These are phyloP conservation scores for Lepeophtheirus salmonis DNA, from an alignment of 1,140 invertebrate genomes.

Conservation along the genomic window DNA sequence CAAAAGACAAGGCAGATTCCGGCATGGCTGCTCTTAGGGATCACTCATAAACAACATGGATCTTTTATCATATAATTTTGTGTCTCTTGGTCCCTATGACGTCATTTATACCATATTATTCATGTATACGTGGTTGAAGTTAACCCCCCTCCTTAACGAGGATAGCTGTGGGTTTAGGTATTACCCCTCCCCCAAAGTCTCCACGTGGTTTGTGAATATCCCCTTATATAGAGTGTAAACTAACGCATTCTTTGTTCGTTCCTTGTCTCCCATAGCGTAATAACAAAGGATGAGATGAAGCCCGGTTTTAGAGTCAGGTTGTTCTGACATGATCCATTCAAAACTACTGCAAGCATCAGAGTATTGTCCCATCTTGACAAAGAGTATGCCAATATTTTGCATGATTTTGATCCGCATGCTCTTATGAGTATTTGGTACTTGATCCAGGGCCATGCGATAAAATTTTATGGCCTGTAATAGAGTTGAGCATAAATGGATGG, in stretches of 20 bases:
- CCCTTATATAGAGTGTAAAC: too few relatives aligned
- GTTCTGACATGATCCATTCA: constrained; percentile 93
- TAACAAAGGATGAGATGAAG: constrained; percentile 82
- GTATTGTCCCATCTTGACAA: constrained; percentile 87
- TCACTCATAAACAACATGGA: too few relatives aligned
- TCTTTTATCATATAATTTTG: neutral
- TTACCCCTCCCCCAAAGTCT: too few relatives aligned
- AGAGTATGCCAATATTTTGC: constrained; percentile 91
- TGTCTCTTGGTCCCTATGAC: too few relatives aligned
- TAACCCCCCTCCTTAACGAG: too few relatives aligned
- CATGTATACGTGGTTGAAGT: too few relatives aligned
- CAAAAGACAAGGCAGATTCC: too few relatives aligned
- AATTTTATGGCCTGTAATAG: constrained; percentile 60
- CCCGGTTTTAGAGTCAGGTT: constrained; percentile 64
- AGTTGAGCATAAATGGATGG: neutral
- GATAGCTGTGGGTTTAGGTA: too few relatives aligned
- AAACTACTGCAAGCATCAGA: constrained; percentile 86
- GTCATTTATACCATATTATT: too few relatives aligned
- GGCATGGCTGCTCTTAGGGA: too few relatives aligned
- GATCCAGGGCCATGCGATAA: constrained; percentile 90
- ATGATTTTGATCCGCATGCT: constrained; percentile 67
- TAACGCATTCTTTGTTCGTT: constrained; percentile 84
- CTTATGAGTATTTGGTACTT: constrained; percentile 75
- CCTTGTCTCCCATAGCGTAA: constrained; percentile 73
- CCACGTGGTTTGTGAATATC: too few relatives aligned